A percentile compares a stretch with the other conserved stretches of the same genome.
Conservation (phyloP, 1,140 invertebrate species). For the Tachypleus tridentatus region DNA sequence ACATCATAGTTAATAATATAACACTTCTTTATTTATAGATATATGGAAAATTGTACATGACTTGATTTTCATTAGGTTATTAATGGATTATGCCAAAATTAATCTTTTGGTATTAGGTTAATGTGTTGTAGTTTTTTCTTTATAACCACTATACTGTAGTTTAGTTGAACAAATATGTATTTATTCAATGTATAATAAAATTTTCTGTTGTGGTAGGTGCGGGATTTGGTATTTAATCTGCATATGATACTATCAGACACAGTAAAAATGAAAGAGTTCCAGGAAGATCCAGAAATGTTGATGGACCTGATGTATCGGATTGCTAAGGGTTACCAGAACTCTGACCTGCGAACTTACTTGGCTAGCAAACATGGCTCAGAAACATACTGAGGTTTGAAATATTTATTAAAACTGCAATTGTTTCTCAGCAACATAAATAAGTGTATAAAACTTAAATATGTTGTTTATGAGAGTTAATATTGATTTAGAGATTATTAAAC, state of each 20-base stretch:
- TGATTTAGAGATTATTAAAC: not conserved
- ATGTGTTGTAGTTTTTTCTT: not conserved
- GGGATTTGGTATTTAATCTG: slow-evolving; percentile 90
- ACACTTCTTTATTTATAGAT: not conserved
- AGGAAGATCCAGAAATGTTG: slow-evolving; percentile 96
- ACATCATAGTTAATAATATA: not conserved
- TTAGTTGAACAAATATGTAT: slow-evolving; percentile 1
- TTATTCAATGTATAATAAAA: slow-evolving; percentile 9
- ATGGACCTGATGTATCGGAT: slow-evolving; percentile 96
- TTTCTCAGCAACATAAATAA: too few relatives aligned
- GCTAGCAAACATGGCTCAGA: slow-evolving; percentile 94
- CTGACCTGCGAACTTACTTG: slow-evolving; percentile 88
- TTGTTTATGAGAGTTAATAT: too few relatives aligned
- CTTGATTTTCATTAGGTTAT: not conserved
- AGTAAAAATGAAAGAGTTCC: slow-evolving; percentile 97
- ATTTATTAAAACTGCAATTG: too few relatives aligned
- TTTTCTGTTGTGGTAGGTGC: slow-evolving; percentile 45
- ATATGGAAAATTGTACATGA: not conserved
- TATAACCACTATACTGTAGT: slow-evolving; percentile 7
- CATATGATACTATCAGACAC: slow-evolving; percentile 98
- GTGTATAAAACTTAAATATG: too few relatives aligned
- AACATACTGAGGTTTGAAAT: slow-evolving; percentile 56
- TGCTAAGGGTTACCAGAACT: slow-evolving; percentile 95
- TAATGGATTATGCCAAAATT: too few relatives aligned
- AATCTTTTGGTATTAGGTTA: not conserved